A percentile compares a stretch with the other conserved stretches of the same genome.
Evolutionary conservation across 2,113 vertebrate species (phyloP).

Genomic region (Callipepla squamata): DNA sequence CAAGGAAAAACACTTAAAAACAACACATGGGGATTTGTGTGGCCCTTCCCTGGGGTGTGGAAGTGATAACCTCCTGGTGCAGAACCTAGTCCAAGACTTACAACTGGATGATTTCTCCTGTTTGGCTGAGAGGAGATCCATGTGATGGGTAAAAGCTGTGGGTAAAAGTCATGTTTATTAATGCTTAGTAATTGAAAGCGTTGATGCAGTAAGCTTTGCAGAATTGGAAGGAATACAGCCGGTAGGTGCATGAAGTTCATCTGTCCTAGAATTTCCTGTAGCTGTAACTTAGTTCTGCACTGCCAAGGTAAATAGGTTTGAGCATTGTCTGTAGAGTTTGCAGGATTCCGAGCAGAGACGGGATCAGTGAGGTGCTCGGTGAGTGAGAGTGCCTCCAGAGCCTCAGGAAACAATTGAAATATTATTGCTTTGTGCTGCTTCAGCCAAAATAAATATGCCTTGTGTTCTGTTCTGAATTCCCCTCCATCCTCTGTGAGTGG

Average conservation of each 20-base stretch:
- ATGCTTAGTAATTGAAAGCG: not conserved
- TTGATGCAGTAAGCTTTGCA: not conserved
- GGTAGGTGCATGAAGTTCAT: not conserved
- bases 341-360: not conserved
- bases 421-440: slow-evolving; percentile 22
- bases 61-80: not conserved
- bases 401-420: slow-evolving; percentile 38
- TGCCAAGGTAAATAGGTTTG: not conserved
- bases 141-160: not conserved
- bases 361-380: not conserved
- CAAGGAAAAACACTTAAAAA: slow-evolving; percentile 16
- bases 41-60: not conserved
- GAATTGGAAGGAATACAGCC: not conserved
- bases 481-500: not conserved
- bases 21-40: not conserved
- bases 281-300: not conserved
- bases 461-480: not conserved
- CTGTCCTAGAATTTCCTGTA: not conserved
- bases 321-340: not conserved
- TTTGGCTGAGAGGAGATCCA: not conserved
- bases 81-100: not conserved
- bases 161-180: not conserved
- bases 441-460: slow-evolving; percentile 9
- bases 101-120: not conserved
- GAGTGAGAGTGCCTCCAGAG: slow-evolving; percentile 6